Conservation (phyloP, 2,888 invertebrate genomes). For the Eupithecia exiguata region DNA sequence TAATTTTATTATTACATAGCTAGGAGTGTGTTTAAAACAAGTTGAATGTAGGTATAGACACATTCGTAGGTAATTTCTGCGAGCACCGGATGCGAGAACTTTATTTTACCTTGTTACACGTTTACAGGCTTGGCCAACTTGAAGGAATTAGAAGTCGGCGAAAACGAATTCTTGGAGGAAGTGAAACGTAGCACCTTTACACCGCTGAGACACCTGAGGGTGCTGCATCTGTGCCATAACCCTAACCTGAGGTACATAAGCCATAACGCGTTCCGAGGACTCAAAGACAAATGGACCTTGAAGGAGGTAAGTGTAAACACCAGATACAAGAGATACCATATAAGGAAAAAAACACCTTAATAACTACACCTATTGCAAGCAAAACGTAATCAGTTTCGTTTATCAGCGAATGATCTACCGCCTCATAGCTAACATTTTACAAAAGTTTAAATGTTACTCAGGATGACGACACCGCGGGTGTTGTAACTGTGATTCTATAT, state of each 20-base stretch:
- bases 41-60: background rate
- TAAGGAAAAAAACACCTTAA: slow-evolving; percentile 38
- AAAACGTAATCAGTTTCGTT: slow-evolving; percentile 8
- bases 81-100: slow-evolving; percentile 13
- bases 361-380: slow-evolving; percentile 34
- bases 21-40: background rate
- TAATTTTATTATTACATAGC: background rate
- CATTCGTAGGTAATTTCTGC: slow-evolving; percentile 4
- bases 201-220: slow-evolving; percentile 72
- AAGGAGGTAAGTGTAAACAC: slow-evolving; percentile 73
- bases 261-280: slow-evolving; percentile 82
- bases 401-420: slow-evolving; percentile 44
- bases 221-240: slow-evolving; percentile 81
- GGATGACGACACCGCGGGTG: slow-evolving; percentile 51
- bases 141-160: slow-evolving; percentile 84
- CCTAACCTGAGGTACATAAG: slow-evolving; percentile 82
- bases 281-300: slow-evolving; percentile 79
- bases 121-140: slow-evolving; percentile 80
- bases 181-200: slow-evolving; percentile 83
- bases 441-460: slow-evolving; percentile 50
- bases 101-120: slow-evolving; percentile 20
- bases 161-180: slow-evolving; percentile 81
- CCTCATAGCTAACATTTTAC: slow-evolving; percentile 44
- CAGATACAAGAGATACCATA: slow-evolving; percentile 13
- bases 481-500: slow-evolving; percentile 52